These are phyloP conservation scores for Ooceraea biroi DNA, from an alignment of 1,140 invertebrate genomes.

Conservation along the genomic window DNA sequence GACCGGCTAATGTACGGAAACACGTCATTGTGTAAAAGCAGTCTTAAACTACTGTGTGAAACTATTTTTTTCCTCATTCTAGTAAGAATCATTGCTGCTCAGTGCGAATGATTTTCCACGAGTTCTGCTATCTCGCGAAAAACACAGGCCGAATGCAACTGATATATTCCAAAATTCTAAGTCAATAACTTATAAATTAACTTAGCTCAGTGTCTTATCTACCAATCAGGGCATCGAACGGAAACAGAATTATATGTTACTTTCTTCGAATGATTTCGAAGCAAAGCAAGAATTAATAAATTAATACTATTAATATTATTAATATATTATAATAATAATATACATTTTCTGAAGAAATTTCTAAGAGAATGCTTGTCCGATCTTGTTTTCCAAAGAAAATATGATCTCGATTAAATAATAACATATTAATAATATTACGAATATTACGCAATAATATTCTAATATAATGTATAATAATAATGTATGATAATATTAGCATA, in stretches of 20 bases:
- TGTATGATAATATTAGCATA: conserved; percentile 31
- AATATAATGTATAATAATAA: conserved; percentile 14
- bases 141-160: conserved; percentile 63
- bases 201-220: conserved; percentile 80
- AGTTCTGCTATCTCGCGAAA: conserved; percentile 42
- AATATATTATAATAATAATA: conserved; percentile 12
- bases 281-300: conserved; percentile 29
- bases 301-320: conserved; percentile 43
- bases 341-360: conserved; percentile 10
- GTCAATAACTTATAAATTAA: conserved; percentile 78
- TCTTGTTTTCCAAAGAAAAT: neutral
- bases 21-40: conserved; percentile 78
- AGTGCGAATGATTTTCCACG: conserved; percentile 61
- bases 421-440: neutral
- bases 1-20: conserved; percentile 61
- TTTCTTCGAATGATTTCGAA: neutral
- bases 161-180: conserved; percentile 62
- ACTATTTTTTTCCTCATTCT: conserved; percentile 51
- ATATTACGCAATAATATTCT: neutral
- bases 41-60: conserved; percentile 75
- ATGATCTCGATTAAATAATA: conserved; percentile 26
- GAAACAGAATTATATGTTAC: conserved; percentile 28
- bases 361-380: neutral
- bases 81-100: conserved; percentile 61
- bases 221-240: conserved; percentile 79